These are phyloP conservation scores for Coryphaenoides rupestris DNA, from an alignment of 2,113 vertebrate species.

Conservation along the genomic window DNA sequence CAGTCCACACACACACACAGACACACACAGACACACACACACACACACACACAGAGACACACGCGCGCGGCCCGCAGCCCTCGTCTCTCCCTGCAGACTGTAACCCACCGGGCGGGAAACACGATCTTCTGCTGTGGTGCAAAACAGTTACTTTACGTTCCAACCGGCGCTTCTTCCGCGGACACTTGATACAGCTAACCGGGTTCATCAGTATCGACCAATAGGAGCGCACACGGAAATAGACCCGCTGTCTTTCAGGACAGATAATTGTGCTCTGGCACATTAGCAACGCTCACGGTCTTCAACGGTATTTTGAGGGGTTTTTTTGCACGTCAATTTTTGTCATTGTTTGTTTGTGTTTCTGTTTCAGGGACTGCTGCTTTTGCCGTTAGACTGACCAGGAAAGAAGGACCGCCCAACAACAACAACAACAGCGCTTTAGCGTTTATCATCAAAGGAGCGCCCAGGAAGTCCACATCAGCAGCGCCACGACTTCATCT, in stretches of 20 bases:
- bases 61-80: no score
- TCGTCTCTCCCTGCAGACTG: background rate
- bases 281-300: conserved; percentile 3
- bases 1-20: background rate
- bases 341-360: conserved; percentile 60
- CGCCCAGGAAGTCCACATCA: conserved; percentile 62
- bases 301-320: conserved; percentile 11
- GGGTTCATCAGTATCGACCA: no score
- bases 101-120: background rate
- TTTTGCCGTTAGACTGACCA: conserved; percentile 67
- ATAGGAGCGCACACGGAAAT: background rate
- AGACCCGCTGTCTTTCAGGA: no score
- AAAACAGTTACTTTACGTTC: no score
- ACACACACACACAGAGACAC: no score
- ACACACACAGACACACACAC: no score
- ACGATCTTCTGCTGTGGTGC: no score
- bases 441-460: conserved; percentile 69
- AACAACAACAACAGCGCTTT: conserved; percentile 50
- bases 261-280: no score
- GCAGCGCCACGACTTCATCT: conserved; percentile 60
- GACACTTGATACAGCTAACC: no score
- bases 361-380: conserved; percentile 61
- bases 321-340: no score
- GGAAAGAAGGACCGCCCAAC: conserved; percentile 61
- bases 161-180: no score